Conservation (phyloP, 23 tunicate species). For the Phallusia fumigata region DNA sequence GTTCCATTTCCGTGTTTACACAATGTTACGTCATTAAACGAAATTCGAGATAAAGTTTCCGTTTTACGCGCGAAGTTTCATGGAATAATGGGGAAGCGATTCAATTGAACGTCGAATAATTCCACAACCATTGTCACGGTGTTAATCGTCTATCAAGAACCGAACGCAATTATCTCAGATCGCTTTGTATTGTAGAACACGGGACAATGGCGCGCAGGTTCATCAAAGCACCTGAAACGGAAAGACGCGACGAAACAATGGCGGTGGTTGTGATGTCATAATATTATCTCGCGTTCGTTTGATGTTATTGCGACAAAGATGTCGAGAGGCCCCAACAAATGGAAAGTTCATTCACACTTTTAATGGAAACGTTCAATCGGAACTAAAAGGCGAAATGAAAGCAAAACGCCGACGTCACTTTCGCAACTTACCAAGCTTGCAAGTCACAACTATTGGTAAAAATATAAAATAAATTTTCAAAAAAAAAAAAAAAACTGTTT, state of each 20-base stretch:
- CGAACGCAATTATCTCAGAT: neutral
- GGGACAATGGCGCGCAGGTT: conserved; percentile 6
- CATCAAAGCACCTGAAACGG: neutral
- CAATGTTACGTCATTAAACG: neutral
- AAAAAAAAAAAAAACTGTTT: no score
- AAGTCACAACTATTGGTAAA: no score
- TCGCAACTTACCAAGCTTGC: no score
- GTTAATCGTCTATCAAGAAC: neutral
- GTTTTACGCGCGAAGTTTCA: neutral
- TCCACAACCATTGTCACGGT: neutral
- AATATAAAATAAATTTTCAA: no score
- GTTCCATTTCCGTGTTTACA: conserved; percentile 2
- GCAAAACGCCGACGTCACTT: neutral
- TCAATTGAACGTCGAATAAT: neutral
- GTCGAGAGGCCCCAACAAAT: neutral
- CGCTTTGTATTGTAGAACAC: neutral
- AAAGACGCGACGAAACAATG: conserved; percentile 2
- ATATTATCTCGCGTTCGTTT: neutral
- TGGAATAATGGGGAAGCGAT: neutral
- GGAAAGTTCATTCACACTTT: neutral
- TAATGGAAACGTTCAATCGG: conserved; percentile 11
- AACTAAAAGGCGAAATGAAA: neutral
- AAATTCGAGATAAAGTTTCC: neutral
- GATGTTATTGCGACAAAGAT: neutral
- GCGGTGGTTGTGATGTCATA: conserved; percentile 9